Evolutionary conservation across 1,140 invertebrate genomes (phyloP).

Genomic region (Metopolophium dirhodum): DNA sequence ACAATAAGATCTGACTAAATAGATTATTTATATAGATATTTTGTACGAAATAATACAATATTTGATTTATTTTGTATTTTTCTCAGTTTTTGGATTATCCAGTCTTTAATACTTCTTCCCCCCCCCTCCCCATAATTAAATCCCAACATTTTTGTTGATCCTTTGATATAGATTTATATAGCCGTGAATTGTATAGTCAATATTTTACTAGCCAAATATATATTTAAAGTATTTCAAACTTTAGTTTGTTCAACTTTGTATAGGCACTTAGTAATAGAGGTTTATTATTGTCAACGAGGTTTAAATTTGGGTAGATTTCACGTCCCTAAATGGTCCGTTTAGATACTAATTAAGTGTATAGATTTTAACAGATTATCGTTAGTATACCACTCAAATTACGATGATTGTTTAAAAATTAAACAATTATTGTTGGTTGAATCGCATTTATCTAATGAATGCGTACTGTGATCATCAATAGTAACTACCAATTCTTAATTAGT

Average conservation of each 20-base stretch:
- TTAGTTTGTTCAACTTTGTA: neutral
- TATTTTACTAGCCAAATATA: neutral
- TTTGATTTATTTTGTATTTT: neutral
- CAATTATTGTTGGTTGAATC: neutral
- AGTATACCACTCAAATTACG: neutral
- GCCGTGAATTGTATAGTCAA: neutral
- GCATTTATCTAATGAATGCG: neutral
- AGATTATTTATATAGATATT: neutral
- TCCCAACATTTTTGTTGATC: neutral
- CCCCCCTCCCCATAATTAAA: neutral
- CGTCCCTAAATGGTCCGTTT: neutral
- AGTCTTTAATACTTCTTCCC: neutral
- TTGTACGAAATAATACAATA: neutral
- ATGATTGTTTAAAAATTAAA: neutral
- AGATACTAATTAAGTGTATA: neutral
- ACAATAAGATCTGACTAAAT: too few relatives aligned
- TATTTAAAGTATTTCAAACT: neutral
- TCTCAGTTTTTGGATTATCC: neutral
- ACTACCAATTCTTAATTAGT: neutral
- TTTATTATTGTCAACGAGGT: neutral
- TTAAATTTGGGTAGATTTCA: neutral
- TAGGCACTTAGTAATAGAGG: neutral
- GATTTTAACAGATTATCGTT: neutral
- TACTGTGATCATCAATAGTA: neutral
- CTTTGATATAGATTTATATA: neutral